Evolutionary conservation across 1,140 invertebrate genomes (phyloP).

Genomic region (Antheraea pernyi): DNA sequence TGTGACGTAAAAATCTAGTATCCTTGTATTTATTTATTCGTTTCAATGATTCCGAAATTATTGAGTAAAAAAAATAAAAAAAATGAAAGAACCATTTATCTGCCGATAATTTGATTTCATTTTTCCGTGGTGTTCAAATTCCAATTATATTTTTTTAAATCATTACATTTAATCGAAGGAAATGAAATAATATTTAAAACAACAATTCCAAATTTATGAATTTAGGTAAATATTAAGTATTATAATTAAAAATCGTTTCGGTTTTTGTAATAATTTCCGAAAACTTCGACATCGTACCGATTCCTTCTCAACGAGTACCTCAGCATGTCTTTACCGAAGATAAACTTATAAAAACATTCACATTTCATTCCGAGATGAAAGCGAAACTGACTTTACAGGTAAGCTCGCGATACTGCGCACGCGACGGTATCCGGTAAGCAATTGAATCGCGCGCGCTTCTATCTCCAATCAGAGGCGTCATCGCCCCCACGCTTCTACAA

Average conservation of each 20-base stretch:
- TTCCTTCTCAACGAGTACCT: conserved; percentile 19
- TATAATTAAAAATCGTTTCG: background rate
- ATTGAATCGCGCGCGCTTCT: conserved; percentile 64
- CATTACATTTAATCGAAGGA: no score
- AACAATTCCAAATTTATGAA: no score
- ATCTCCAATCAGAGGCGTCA: conserved; percentile 43
- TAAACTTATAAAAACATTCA: conserved; percentile 28
- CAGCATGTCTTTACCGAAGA: conserved; percentile 25
- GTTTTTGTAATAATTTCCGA: background rate
- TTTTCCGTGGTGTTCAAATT: no score
- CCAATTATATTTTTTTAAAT: no score
- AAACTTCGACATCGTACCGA: conserved; percentile 22
- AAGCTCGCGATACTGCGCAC: conserved; percentile 66
- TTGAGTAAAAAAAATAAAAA: no score
- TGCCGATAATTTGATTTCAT: no score
- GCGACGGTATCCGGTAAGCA: conserved; percentile 42
- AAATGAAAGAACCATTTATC: no score
- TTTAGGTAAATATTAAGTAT: background rate
- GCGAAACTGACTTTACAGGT: conserved; percentile 57
- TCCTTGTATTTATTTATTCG: no score
- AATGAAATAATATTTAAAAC: no score
- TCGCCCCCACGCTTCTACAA: conserved; percentile 48
- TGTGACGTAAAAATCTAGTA: no score
- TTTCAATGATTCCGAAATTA: no score
- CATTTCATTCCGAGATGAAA: conserved; percentile 60